Conservation (phyloP, 2,113 vertebrate genomes). For the Vidua macroura region DNA sequence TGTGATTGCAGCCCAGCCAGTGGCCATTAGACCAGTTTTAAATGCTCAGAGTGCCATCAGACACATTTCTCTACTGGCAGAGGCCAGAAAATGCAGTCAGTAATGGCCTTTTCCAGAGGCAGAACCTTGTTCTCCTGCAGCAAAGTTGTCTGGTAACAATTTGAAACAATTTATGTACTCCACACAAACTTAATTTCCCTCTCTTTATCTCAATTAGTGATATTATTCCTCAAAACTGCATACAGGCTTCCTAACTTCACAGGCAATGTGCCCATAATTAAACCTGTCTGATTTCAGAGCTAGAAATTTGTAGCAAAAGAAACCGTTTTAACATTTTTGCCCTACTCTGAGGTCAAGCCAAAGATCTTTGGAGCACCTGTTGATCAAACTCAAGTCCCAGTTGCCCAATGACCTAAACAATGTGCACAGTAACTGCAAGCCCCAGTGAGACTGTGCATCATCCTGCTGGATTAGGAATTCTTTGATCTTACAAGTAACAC, state of each 20-base stretch:
- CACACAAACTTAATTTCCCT: neutral
- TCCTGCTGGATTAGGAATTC: neutral
- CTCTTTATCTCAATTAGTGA: neutral
- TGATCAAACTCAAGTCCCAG: neutral
- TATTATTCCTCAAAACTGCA: neutral
- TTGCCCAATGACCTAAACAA: neutral
- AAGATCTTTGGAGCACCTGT: neutral
- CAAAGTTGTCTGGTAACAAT: accelerated
- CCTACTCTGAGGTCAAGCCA: neutral
- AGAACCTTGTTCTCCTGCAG: accelerated
- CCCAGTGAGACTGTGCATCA: neutral
- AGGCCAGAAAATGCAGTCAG: neutral
- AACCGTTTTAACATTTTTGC: neutral
- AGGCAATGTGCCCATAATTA: neutral
- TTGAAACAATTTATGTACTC: neutral
- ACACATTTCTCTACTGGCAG: neutral
- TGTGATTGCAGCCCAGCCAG: neutral
- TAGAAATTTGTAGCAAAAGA: neutral
- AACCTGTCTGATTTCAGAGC: neutral
- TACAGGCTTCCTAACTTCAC: neutral
- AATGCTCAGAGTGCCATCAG: neutral
- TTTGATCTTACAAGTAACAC: neutral
- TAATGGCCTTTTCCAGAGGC: neutral
- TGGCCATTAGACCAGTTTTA: neutral
- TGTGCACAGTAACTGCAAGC: neutral